These are phyloP conservation scores for Centruroides sculpturatus DNA, from an alignment of 1,140 invertebrate genomes.

Conservation along the genomic window DNA sequence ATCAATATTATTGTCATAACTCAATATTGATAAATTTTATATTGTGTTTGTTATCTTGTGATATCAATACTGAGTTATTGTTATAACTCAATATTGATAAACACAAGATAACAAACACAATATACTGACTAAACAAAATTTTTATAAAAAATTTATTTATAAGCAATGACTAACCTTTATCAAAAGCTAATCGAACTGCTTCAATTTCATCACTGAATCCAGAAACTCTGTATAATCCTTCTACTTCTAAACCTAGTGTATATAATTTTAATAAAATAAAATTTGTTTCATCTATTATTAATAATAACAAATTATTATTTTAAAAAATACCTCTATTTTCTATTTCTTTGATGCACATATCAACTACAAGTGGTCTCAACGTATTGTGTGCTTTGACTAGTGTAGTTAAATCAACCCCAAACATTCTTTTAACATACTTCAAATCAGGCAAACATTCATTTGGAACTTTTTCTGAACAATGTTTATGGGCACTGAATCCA, in stretches of 20 bases:
- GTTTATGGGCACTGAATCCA: constrained; percentile 69
- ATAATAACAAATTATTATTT: neutral
- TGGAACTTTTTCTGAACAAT: constrained; percentile 69
- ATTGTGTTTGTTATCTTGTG: no score
- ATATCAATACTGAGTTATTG: no score
- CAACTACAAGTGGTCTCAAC: constrained; percentile 59
- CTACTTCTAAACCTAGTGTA: constrained; percentile 45
- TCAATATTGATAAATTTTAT: no score
- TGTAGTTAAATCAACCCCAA: constrained; percentile 78
- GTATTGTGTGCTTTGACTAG: constrained; percentile 61
- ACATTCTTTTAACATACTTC: constrained; percentile 69
- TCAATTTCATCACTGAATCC: constrained; percentile 80
- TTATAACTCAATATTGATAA: no score
- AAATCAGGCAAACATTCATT: constrained; percentile 73
- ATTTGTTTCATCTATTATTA: no score
- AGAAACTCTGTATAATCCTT: constrained; percentile 78
- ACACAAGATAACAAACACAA: no score
- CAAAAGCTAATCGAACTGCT: constrained; percentile 60
- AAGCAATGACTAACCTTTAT: constrained; percentile 42
- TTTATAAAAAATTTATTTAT: no score
- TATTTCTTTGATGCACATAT: constrained; percentile 61
- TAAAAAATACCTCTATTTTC: constrained; percentile 14
- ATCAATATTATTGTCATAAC: no score
- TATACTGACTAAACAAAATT: no score
- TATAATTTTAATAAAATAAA: constrained; percentile 1